A percentile compares a stretch with the other conserved stretches of the same genome.
Conservation (phyloP, 2,888 invertebrate genomes). For the Pristionchus exspectatus region DNA sequence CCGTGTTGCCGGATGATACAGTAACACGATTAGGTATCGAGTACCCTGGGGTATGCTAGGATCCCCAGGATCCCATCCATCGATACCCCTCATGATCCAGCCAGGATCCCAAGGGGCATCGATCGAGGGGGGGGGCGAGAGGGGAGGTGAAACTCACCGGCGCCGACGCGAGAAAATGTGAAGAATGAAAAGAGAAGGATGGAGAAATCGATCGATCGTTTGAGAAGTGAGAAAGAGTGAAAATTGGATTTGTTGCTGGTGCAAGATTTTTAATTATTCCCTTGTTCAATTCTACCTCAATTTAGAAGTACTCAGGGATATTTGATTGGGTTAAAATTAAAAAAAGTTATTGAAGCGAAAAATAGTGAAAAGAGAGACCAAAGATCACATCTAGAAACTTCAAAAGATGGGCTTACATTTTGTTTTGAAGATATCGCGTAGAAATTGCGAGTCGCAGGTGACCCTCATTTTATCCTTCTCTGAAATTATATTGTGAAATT, state of each 20-base stretch:
- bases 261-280: background rate
- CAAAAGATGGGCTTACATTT: too few relatives aligned
- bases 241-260: background rate
- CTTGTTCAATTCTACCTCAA: background rate
- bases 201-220: background rate
- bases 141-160: background rate
- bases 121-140: background rate
- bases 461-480: too few relatives aligned
- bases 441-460: too few relatives aligned
- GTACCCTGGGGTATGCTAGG: background rate
- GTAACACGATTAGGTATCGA: background rate
- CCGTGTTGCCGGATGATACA: background rate
- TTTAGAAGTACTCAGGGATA: background rate
- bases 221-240: background rate
- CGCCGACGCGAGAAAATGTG: constrained; percentile 7
- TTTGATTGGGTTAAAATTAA: too few relatives aligned
- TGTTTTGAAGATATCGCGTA: too few relatives aligned
- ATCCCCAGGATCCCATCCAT: background rate
- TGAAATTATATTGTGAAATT: too few relatives aligned
- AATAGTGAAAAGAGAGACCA: too few relatives aligned
- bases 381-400: too few relatives aligned
- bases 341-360: too few relatives aligned
- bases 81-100: background rate
- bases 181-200: constrained; percentile 19
- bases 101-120: background rate